Percentiles rank a stretch among this genome's conserved stretches.
Conservation (phyloP, 2,888 invertebrate species). For the Bombylius discolor region DNA sequence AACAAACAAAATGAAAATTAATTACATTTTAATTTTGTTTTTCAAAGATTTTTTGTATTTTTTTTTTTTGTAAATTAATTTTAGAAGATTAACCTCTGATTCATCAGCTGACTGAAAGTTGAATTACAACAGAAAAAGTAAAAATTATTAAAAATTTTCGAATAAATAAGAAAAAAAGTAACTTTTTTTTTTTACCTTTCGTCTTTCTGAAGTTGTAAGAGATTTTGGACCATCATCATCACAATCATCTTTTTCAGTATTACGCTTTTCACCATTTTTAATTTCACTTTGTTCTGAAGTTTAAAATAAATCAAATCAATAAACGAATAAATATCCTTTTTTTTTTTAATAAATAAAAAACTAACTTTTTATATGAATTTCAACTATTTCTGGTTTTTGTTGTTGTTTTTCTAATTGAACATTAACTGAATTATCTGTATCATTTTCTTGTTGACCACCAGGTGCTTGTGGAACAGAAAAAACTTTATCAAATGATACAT, state of each 20-base stretch:
- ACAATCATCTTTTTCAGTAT: slow-evolving; percentile 19
- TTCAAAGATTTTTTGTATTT: no score
- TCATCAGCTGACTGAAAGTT: slow-evolving; percentile 12
- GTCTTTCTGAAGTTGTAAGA: slow-evolving; percentile 65
- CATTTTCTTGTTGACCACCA: slow-evolving; percentile 29
- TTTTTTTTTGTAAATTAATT: neutral
- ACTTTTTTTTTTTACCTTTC: slow-evolving; percentile 42
- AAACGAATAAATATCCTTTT: neutral
- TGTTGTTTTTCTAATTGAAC: slow-evolving; percentile 37
- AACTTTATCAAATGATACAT: slow-evolving; percentile 68
- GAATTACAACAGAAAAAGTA: neutral
- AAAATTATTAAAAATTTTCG: neutral
- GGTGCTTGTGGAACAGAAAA: slow-evolving; percentile 69
- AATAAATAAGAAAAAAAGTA: neutral
- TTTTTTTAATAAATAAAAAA: slow-evolving; percentile 13
- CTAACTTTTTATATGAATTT: slow-evolving; percentile 42
- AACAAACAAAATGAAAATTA: no score
- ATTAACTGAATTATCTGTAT: slow-evolving; percentile 33
- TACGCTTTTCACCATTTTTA: slow-evolving; percentile 36
- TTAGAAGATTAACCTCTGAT: neutral
- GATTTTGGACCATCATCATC: slow-evolving; percentile 56
- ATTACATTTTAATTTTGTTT: no score
- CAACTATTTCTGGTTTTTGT: slow-evolving; percentile 30
- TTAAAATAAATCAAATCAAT: neutral
- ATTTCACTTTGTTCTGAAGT: slow-evolving; percentile 19